A percentile compares a stretch with the other conserved stretches of the same genome.
These are phyloP conservation scores for Hypotaenidia okinawae DNA, from an alignment of 2,797 vertebrate species.

Conservation along the genomic window DNA sequence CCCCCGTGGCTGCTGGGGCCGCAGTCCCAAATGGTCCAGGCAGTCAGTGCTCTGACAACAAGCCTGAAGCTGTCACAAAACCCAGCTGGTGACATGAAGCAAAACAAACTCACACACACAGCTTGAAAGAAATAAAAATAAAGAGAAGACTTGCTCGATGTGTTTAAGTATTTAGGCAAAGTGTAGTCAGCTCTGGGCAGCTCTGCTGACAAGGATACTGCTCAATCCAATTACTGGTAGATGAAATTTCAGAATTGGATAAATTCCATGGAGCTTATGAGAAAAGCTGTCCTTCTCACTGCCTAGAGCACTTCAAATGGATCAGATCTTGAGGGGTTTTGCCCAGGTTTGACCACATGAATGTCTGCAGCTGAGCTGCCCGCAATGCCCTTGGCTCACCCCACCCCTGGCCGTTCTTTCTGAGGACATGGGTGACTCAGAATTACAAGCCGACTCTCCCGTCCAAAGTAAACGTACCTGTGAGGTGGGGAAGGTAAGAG, in stretches of 20 bases:
- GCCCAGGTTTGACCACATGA: background rate
- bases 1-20: background rate
- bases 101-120: background rate
- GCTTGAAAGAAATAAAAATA: background rate
- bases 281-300: background rate
- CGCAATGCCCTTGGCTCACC: accelerated
- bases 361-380: background rate
- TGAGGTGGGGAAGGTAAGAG: background rate
- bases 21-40: background rate
- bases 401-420: background rate
- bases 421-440: accelerated
- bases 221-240: background rate
- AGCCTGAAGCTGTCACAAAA: background rate
- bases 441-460: background rate
- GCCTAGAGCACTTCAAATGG: background rate
- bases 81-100: background rate
- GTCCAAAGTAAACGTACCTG: background rate
- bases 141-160: background rate
- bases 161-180: background rate
- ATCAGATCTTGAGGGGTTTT: background rate
- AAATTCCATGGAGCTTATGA: background rate
- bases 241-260: background rate
- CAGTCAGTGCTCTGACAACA: background rate
- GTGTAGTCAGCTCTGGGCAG: background rate
- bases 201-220: background rate